Evolutionary conservation across 2,113 vertebrate genomes (phyloP), one percentile per base, ranked within the genome.

Genomic region (Alethe castanea): DNA sequence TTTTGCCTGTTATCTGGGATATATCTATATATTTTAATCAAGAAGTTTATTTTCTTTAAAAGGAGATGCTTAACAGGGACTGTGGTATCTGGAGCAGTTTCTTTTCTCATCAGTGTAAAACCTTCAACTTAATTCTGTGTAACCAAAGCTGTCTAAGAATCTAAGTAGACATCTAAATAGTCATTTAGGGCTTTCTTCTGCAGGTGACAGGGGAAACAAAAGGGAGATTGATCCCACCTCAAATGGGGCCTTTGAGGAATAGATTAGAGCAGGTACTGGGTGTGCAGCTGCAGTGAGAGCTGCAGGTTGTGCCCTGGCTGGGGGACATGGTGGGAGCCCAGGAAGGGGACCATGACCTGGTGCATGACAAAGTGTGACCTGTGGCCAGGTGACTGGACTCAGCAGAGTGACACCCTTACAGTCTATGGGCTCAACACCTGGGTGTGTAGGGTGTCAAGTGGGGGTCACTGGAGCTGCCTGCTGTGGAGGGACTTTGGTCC

Each of bases 391-490:
- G 78, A 3, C 61, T 33, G n/a, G 29, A 7, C 29, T 47, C 38
- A 67, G n/a, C 38, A 74, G 69, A 53, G 8, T n/a, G 53, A 18
- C 45, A 66, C 15, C 28, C 15, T 36, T 66, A 3, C 12, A 14
- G 44, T 66, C 52, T 20, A 1, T 24, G 45, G 26, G 45, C 33
- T 59, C 36, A 11, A 1, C 8, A 12, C 13, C 1, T 12, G 7
- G 28, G 28, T 0, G 0, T 22, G n/a, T 7, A n/a, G 28, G n/a
- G 53, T 61, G 11, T 31, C 29, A 12, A 5, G 5, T 15, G 38
- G 7, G 53, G n/a, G 5, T 47, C 47, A 18, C 25, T 69, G 70
- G 47, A 54, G 16, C 40, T 47, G 6, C 25, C 40, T 4, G 14
- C 11, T 61, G n/a, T 35, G 54, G 23, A 47, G 29, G 38, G 25